Conservation (phyloP, 2,113 vertebrate species). For the Rhea pennata region DNA sequence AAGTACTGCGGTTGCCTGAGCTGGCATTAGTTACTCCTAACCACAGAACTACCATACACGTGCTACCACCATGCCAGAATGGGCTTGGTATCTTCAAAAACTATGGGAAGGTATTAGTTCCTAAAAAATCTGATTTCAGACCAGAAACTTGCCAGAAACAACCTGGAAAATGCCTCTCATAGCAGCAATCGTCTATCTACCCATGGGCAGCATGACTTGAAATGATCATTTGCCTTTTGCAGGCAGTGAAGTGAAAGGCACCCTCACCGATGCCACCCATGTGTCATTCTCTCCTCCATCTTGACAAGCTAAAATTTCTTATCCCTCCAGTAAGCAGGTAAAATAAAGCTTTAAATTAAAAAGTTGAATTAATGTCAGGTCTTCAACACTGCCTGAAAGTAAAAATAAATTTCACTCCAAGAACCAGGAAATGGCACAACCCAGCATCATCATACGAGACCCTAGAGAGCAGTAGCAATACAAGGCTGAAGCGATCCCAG, state of each 20-base stretch:
- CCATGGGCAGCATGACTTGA: background rate
- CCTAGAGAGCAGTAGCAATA: background rate
- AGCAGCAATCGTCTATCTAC: background rate
- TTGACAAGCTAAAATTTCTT: background rate
- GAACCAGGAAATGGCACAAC: background rate
- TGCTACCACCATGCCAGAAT: background rate
- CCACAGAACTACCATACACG: background rate
- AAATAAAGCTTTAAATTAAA: background rate
- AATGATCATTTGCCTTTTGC: background rate
- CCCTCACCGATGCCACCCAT: background rate
- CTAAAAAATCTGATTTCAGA: background rate
- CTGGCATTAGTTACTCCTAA: background rate
- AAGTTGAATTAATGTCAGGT: background rate
- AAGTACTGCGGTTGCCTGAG: background rate
- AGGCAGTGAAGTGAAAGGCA: background rate
- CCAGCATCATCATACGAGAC: accelerated
- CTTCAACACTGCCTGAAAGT: background rate
- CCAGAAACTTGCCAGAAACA: background rate
- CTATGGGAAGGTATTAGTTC: background rate
- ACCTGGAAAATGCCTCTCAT: background rate
- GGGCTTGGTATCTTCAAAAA: background rate
- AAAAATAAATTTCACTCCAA: background rate
- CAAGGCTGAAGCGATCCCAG: background rate
- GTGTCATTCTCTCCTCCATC: background rate
- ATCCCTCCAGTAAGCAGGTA: background rate